phyloP scores from a whole-genome alignment of 2,113 vertebrate genomes.

The Colossoma macropomum region DNA sequence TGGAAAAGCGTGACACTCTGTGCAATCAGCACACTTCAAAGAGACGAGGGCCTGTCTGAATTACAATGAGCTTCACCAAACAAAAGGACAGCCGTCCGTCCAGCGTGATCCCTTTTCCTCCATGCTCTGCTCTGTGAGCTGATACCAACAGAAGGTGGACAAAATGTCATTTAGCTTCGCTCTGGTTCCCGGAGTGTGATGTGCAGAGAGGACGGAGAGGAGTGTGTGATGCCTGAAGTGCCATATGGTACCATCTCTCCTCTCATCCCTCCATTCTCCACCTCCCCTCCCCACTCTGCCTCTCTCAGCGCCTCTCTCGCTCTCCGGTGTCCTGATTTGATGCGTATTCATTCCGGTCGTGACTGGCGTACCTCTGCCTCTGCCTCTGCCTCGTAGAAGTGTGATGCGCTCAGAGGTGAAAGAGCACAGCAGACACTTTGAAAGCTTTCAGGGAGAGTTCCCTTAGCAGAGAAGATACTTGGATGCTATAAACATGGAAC shows the following conservation, averaged over 20 bases:
- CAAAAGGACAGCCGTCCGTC: slow-evolving; percentile 42
- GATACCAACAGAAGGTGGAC: neutral
- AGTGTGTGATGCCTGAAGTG: slow-evolving; percentile 41
- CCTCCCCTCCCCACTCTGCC: slow-evolving; percentile 26
- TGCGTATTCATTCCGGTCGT: neutral
- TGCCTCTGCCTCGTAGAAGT: neutral
- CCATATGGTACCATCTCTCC: slow-evolving; percentile 62
- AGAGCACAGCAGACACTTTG: neutral
- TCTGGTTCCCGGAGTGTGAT: neutral
- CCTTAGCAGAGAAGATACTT: neutral
- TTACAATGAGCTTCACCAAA: slow-evolving; percentile 67
- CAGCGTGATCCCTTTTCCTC: neutral
- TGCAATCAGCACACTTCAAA: slow-evolving; percentile 59
- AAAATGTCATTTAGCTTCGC: neutral
- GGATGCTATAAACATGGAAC: neutral
- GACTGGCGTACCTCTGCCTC: neutral
- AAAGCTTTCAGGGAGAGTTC: neutral
- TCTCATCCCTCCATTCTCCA: slow-evolving; percentile 12
- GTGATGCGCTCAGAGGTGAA: neutral
- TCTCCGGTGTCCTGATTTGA: neutral
- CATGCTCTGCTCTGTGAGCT: neutral
- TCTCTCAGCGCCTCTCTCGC: neutral
- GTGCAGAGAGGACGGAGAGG: slow-evolving; percentile 2
- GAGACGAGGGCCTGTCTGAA: slow-evolving; percentile 71
- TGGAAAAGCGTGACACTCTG: slow-evolving; percentile 13